Base-by-base conservation (phyloP, 1,140 invertebrate genomes). In the Drosophila pseudoobscura region DNA sequence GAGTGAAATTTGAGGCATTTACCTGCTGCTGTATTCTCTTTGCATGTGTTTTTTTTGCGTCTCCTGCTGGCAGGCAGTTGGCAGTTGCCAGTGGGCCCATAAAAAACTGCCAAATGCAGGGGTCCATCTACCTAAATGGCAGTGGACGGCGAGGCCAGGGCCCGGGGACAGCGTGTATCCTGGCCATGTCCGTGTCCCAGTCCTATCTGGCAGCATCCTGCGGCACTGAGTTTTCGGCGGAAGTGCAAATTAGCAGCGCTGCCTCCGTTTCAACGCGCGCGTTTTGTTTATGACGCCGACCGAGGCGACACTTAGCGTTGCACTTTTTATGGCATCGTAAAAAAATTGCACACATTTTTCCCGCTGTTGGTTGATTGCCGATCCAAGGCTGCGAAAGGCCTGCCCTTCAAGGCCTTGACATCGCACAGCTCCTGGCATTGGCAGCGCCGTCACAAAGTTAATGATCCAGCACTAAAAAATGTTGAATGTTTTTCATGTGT, bases 51-150 rank as follows among this genome's bases (percentile, higher is more conserved):
- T 52, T 44, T 41, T 66, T 65, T n/a, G 41, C 52, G 54, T 11
- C 13, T 51, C 20, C 58, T 26, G 58, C 31, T 72, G 47, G 46
- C 65, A 57, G 44, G 35, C 65, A 57, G 44, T 62, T 80, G 60
- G 60, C 77, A 80, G 58, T 66, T 56, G 57, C 72, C 41, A 55
- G 47, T 52, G 61, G 70, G 76, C 65, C 46, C 44, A 76, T 88
- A 88, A 88, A 88, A 88, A 88, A 88, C 75, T 88, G 83, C 70
- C 84, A 88, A 84, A 83, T 77, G 63, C 72, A 82, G 26, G 53
- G 62, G 83, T 47, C 75, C 61, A 87, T 69, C 78, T 89, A 89
- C 83, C 83, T 88, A 88, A 71, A 82, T 69, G 80, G 71, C 65
- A 31, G 43, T 22, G 55, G 59, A 60, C 52, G 55, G 35, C 64